phyloP scores from a whole-genome alignment of 1,140 invertebrate genomes.

The Atta colombica region DNA sequence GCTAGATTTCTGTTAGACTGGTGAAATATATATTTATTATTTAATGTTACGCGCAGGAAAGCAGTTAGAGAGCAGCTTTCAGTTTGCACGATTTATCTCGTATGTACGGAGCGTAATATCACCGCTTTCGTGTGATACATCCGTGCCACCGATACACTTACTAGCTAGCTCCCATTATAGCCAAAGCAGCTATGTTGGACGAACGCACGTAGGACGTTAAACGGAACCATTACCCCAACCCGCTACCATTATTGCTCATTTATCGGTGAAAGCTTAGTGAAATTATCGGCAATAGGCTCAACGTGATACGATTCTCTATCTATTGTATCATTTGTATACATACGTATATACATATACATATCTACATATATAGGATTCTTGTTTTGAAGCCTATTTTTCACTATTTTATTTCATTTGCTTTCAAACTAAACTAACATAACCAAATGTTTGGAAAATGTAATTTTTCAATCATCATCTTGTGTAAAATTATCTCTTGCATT shows the following conservation, averaged over 20 bases:
- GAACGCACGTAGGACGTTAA: slow-evolving; percentile 73
- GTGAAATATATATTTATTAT: slow-evolving; percentile 44
- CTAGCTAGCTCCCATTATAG: slow-evolving; percentile 66
- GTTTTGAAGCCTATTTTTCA: not conserved
- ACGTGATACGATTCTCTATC: slow-evolving; percentile 53
- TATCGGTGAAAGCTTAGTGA: slow-evolving; percentile 73
- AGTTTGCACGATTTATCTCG: slow-evolving; percentile 55
- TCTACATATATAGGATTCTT: not conserved
- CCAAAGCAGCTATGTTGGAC: slow-evolving; percentile 65
- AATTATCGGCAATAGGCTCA: slow-evolving; percentile 75
- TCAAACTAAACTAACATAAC: not conserved
- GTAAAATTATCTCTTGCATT: not conserved
- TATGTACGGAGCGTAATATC: slow-evolving; percentile 26
- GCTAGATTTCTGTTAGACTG: not conserved
- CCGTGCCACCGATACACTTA: slow-evolving; percentile 64
- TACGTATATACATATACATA: slow-evolving; percentile 11
- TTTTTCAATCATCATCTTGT: not conserved
- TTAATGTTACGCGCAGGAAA: slow-evolving; percentile 19
- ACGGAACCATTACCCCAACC: slow-evolving; percentile 76
- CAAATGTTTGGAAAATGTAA: not conserved
- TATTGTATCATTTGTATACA: slow-evolving; percentile 3
- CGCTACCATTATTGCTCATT: slow-evolving; percentile 77
- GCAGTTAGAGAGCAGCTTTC: slow-evolving; percentile 37
- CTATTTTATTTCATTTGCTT: not conserved
- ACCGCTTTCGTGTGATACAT: slow-evolving; percentile 62